These are phyloP conservation scores for Callionymus lyra DNA, from an alignment of 2,113 vertebrate genomes.

Conservation along the genomic window DNA sequence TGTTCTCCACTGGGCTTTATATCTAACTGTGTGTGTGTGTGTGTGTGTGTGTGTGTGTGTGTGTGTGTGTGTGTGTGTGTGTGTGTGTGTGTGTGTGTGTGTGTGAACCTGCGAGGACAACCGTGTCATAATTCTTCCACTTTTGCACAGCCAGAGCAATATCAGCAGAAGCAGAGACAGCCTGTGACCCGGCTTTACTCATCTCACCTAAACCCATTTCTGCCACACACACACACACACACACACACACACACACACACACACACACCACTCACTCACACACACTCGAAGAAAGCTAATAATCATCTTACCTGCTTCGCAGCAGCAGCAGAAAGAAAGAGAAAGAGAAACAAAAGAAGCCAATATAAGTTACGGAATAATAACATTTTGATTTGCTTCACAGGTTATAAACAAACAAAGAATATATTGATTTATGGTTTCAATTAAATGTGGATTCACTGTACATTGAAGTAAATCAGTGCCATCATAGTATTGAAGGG, in stretches of 20 bases:
- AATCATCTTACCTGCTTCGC: constrained; percentile 51
- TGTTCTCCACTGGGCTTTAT: too few relatives aligned
- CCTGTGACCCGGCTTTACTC: constrained; percentile 55
- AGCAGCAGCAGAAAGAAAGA: constrained; percentile 35
- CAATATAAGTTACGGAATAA: constrained; percentile 13
- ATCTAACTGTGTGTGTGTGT: constrained; percentile 15
- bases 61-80: neutral
- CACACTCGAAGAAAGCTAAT: constrained; percentile 33
- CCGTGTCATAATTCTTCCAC: constrained; percentile 38
- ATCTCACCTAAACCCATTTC: constrained; percentile 49
- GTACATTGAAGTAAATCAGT: too few relatives aligned
- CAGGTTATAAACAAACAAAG: neutral
- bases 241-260: constrained; percentile 21
- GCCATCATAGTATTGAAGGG: too few relatives aligned
- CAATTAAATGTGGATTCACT: neutral
- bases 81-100: constrained; percentile 9
- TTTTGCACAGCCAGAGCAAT: constrained; percentile 48
- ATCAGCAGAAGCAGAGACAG: constrained; percentile 52
- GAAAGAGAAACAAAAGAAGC: constrained; percentile 19
- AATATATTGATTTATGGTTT: too few relatives aligned
- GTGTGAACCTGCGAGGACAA: neutral
- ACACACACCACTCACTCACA: too few relatives aligned
- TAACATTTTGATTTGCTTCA: neutral
- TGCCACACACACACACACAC: constrained; percentile 22
- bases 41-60: constrained; percentile 5